A percentile compares a stretch with the other conserved stretches of the same genome.
These are phyloP conservation scores for Patella ulyssiponensis DNA, from an alignment of 2,888 invertebrate species.

Conservation along the genomic window DNA sequence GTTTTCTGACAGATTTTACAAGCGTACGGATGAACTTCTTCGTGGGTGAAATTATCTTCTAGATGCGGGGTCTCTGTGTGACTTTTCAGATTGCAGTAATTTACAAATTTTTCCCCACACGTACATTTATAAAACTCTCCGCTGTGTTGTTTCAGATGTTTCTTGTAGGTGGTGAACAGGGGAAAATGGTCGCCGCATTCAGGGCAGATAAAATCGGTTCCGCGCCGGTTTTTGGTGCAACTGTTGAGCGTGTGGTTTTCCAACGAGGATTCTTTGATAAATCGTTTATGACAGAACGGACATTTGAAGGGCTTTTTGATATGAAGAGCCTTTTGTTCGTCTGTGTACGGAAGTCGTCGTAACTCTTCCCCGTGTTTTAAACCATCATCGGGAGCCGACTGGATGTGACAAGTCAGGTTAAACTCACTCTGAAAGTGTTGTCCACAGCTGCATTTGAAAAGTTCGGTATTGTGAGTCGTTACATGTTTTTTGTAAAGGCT, in stretches of 20 bases:
- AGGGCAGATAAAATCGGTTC: background rate
- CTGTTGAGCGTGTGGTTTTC: background rate
- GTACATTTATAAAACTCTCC: constrained; percentile 7
- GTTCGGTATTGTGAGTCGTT: background rate
- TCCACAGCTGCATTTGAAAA: background rate
- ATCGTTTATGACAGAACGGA: constrained; percentile 4
- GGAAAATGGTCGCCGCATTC: constrained; percentile 4
- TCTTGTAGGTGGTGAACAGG: background rate
- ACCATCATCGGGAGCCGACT: background rate
- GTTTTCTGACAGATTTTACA: background rate
- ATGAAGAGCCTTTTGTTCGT: background rate
- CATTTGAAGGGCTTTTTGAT: background rate
- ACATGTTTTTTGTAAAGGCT: background rate
- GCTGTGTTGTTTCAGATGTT: background rate
- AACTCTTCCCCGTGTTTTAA: background rate
- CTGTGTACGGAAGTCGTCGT: too few relatives aligned
- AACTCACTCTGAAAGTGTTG: background rate
- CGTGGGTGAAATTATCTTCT: background rate
- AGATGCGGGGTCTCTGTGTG: background rate
- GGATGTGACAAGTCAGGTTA: background rate
- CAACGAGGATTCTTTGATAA: background rate
- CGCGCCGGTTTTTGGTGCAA: background rate
- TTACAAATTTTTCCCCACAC: background rate
- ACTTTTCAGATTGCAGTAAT: background rate
- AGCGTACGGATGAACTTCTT: background rate